Conservation (phyloP, 2,797 vertebrate species). For the Paedocypris micromegethes region DNA sequence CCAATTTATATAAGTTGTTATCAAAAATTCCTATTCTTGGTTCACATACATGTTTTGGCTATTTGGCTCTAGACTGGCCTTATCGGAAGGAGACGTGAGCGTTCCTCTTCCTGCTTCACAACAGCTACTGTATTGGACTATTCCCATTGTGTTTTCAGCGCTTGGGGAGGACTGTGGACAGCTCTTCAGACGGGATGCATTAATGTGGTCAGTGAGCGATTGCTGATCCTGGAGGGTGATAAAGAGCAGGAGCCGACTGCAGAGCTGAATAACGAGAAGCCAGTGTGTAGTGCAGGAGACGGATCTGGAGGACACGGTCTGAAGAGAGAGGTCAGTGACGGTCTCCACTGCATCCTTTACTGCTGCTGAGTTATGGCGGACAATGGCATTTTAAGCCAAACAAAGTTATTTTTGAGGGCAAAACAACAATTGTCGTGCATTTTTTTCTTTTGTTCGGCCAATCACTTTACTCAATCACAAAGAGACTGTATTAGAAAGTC, state of each 20-base stretch:
- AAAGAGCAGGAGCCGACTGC: slow-evolving; percentile 63
- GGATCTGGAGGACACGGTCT: slow-evolving; percentile 69
- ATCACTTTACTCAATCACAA: background rate
- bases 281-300: slow-evolving; percentile 57
- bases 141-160: slow-evolving; percentile 62
- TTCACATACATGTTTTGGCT: slow-evolving; percentile 10
- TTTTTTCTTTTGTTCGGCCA: slow-evolving; percentile 25
- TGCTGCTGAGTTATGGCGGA: background rate
- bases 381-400: slow-evolving; percentile 20
- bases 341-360: slow-evolving; percentile 12
- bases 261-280: slow-evolving; percentile 58
- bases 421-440: slow-evolving; percentile 52
- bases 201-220: slow-evolving; percentile 72
- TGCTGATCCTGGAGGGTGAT: slow-evolving; percentile 71
- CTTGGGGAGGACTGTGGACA: slow-evolving; percentile 58
- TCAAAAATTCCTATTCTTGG: slow-evolving; percentile 8
- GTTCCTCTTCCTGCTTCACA: slow-evolving; percentile 9
- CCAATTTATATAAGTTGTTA: background rate
- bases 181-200: slow-evolving; percentile 65
- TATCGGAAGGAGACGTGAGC: slow-evolving; percentile 21
- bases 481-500: background rate
- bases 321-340: slow-evolving; percentile 55
- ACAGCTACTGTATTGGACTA: slow-evolving; percentile 32
- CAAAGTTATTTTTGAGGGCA: slow-evolving; percentile 36
- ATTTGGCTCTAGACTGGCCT: background rate